These are phyloP conservation scores for Bembecia ichneumoniformis DNA, from an alignment of 2,888 invertebrate genomes.

Conservation along the genomic window DNA sequence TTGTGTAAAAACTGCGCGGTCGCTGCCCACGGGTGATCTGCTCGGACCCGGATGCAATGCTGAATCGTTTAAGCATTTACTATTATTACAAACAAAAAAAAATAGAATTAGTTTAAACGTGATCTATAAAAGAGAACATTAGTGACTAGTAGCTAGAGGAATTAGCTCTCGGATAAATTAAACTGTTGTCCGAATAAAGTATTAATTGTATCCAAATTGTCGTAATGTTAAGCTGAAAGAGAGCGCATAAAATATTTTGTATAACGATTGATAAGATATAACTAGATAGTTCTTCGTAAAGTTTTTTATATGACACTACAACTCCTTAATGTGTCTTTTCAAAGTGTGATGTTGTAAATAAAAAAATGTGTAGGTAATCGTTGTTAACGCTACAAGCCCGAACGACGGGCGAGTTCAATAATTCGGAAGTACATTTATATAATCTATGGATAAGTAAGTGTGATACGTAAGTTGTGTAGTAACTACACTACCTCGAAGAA, in stretches of 20 bases:
- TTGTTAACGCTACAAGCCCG: slow-evolving; percentile 25
- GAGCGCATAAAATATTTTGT: slow-evolving; percentile 64
- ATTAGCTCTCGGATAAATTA: slow-evolving; percentile 35
- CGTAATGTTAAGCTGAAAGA: slow-evolving; percentile 51
- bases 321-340: slow-evolving; percentile 62
- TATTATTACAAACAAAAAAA: slow-evolving; percentile 41
- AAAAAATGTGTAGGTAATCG: slow-evolving; percentile 14
- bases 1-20: no score
- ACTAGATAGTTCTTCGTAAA: slow-evolving; percentile 50
- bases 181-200: slow-evolving; percentile 20
- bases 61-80: slow-evolving; percentile 54
- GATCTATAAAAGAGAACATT: slow-evolving; percentile 39
- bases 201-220: slow-evolving; percentile 35
- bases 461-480: slow-evolving; percentile 62
- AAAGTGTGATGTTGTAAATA: slow-evolving; percentile 57
- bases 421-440: neutral
- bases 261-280: slow-evolving; percentile 60
- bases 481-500: slow-evolving; percentile 64
- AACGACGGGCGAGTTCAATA: slow-evolving; percentile 24
- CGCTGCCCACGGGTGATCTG: slow-evolving; percentile 18
- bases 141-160: slow-evolving; percentile 52
- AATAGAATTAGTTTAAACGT: slow-evolving; percentile 37
- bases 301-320: slow-evolving; percentile 57
- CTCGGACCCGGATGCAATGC: slow-evolving; percentile 38
- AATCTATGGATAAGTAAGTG: slow-evolving; percentile 25